Conservation (phyloP, 1,140 invertebrate species). For the Meloidogyne hapla region DNA sequence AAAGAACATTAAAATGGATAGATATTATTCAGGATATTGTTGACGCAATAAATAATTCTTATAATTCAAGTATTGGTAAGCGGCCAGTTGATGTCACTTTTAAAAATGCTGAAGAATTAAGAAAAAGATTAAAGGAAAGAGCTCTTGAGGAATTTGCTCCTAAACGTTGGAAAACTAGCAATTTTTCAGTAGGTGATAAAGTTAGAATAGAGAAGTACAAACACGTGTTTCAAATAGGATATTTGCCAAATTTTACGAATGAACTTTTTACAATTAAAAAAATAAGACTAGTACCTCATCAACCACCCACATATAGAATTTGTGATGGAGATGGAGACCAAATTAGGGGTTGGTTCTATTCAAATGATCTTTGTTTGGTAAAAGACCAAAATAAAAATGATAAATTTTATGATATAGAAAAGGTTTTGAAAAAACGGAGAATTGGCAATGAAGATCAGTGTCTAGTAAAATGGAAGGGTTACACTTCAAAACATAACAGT, state of each 20-base stretch:
- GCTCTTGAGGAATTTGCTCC: neutral
- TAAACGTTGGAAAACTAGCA: neutral
- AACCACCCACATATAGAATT: conserved; percentile 14
- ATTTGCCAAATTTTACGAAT: conserved; percentile 27
- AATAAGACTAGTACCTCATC: neutral
- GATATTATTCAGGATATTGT: conserved; percentile 40
- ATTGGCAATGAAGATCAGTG: conserved; percentile 16
- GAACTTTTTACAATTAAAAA: conserved; percentile 30
- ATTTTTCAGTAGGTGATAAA: conserved; percentile 21
- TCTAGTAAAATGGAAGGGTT: conserved; percentile 29
- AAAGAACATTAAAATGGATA: conserved; percentile 35
- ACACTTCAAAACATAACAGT: conserved; percentile 14
- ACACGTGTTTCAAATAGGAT: conserved; percentile 30
- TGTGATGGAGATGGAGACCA: neutral
- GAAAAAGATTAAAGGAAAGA: neutral
- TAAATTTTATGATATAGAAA: conserved; percentile 28
- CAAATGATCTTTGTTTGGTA: conserved; percentile 47
- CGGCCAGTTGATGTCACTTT: conserved; percentile 30
- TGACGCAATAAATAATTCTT: conserved; percentile 37
- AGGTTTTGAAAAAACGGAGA: conserved; percentile 8
- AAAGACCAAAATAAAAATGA: neutral
- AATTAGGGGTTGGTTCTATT: conserved; percentile 23
- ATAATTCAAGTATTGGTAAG: conserved; percentile 27
- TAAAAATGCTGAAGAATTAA: conserved; percentile 27
- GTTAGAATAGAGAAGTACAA: conserved; percentile 26